These are phyloP conservation scores for Aurelia sp. DNA, from an alignment of 30 jellyfish, hydroid and myxozoan genomes.

Conservation along the genomic window DNA sequence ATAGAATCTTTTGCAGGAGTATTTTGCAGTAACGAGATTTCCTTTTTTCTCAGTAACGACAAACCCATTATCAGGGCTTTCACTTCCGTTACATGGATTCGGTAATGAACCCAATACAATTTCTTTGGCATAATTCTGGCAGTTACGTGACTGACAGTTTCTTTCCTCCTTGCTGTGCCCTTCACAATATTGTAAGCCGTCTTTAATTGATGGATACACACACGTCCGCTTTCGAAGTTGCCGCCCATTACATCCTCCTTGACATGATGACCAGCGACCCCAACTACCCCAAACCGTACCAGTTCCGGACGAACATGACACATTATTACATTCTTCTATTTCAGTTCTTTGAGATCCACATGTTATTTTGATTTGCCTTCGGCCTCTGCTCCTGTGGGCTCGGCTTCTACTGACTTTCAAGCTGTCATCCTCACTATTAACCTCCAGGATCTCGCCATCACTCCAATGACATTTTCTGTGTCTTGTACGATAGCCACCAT, in stretches of 20 bases:
- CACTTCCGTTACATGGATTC: slow-evolving; percentile 71
- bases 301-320: slow-evolving; percentile 55
- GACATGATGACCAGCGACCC: slow-evolving; percentile 89
- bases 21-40: slow-evolving; percentile 57
- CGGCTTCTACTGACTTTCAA: slow-evolving; percentile 54
- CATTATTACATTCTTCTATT: slow-evolving; percentile 66
- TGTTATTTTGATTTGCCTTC: slow-evolving; percentile 44
- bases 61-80: slow-evolving; percentile 79
- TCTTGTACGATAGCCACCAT: slow-evolving; percentile 89
- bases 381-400: slow-evolving; percentile 13
- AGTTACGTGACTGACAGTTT: slow-evolving; percentile 46
- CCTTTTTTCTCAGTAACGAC: slow-evolving; percentile 69
- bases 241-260: slow-evolving; percentile 80
- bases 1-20: slow-evolving; percentile 79
- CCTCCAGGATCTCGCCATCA: slow-evolving; percentile 16
- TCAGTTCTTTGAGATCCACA: slow-evolving; percentile 81
- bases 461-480: slow-evolving; percentile 83
- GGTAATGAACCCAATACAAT: slow-evolving; percentile 32
- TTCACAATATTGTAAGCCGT: slow-evolving; percentile 71
- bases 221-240: slow-evolving; percentile 80
- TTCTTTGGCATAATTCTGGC: slow-evolving; percentile 68
- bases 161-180: slow-evolving; percentile 73
- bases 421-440: slow-evolving; percentile 15
- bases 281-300: slow-evolving; percentile 91
- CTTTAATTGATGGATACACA: slow-evolving; percentile 59